Conservation (phyloP, 2,888 invertebrate genomes). For the Heliconius ethilla region DNA sequence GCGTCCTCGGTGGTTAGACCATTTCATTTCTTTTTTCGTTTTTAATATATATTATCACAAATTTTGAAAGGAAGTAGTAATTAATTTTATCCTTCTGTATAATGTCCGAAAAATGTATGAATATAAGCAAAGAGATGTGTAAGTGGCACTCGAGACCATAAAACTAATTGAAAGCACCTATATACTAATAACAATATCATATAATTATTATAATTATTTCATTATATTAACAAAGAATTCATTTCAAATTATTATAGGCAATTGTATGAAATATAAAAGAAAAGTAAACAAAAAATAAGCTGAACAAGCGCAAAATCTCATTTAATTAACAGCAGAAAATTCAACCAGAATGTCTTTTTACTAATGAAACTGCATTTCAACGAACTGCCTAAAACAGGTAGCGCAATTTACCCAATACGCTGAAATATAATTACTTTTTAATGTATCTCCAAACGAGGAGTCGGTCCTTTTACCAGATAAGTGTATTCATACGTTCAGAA, state of each 20-base stretch:
- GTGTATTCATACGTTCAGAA: slow-evolving; percentile 57
- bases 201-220: neutral
- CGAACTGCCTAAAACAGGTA: slow-evolving; percentile 22
- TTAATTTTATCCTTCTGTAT: neutral
- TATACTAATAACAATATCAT: neutral
- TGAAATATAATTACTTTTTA: slow-evolving; percentile 39
- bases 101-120: neutral
- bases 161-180: neutral
- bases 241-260: neutral
- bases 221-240: too few relatives aligned
- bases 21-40: too few relatives aligned
- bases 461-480: slow-evolving; percentile 55
- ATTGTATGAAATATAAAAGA: neutral
- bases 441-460: slow-evolving; percentile 38
- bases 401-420: slow-evolving; percentile 32
- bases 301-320: neutral
- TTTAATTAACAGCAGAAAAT: slow-evolving; percentile 12
- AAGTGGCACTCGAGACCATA: neutral
- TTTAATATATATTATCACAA: too few relatives aligned
- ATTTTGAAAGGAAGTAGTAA: neutral
- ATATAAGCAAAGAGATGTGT: neutral
- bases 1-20: too few relatives aligned
- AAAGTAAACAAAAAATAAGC: neutral
- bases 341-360: neutral
- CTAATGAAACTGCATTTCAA: neutral